phyloP scores from a whole-genome alignment of 1,140 invertebrate species.

The Drosophila obscura region DNA sequence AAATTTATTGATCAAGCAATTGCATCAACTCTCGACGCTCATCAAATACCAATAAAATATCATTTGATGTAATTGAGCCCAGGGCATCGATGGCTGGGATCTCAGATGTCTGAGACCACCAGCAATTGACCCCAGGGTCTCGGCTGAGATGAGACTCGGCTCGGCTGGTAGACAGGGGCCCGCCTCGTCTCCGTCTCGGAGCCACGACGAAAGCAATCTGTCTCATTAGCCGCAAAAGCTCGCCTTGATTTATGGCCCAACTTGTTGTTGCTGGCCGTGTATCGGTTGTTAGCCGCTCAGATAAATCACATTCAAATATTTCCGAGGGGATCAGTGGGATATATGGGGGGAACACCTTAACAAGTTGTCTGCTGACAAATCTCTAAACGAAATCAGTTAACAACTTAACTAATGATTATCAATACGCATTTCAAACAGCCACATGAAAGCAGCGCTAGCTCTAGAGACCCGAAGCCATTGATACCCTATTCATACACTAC shows the following conservation, averaged over 20 bases:
- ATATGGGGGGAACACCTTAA: slow-evolving; percentile 14
- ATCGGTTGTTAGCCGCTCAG: slow-evolving; percentile 43
- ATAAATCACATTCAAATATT: slow-evolving; percentile 82
- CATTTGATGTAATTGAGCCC: slow-evolving; percentile 69
- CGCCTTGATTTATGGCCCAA: slow-evolving; percentile 64
- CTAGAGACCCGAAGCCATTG: no score
- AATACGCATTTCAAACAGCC: slow-evolving; percentile 64
- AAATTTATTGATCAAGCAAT: slow-evolving; percentile 73
- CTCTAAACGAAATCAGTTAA: slow-evolving; percentile 79
- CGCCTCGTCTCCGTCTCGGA: slow-evolving; percentile 4
- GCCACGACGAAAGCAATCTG: slow-evolving; percentile 55
- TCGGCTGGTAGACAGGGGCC: not conserved
- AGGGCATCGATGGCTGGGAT: slow-evolving; percentile 2
- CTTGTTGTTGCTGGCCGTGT: slow-evolving; percentile 14
- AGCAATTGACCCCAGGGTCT: slow-evolving; percentile 37
- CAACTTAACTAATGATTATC: slow-evolving; percentile 82
- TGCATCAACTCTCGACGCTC: slow-evolving; percentile 60
- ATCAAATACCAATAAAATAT: slow-evolving; percentile 80
- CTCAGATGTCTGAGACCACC: slow-evolving; percentile 41
- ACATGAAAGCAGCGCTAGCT: not conserved
- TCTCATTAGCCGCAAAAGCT: slow-evolving; percentile 74
- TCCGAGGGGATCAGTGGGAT: slow-evolving; percentile 17
- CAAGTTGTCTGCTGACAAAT: slow-evolving; percentile 64
- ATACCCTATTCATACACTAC: no score
- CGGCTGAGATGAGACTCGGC: no score